Evolutionary conservation across 2,113 vertebrate genomes (phyloP), one percentile per base, ranked within the genome.

Genomic region (Glaucomys volans): DNA sequence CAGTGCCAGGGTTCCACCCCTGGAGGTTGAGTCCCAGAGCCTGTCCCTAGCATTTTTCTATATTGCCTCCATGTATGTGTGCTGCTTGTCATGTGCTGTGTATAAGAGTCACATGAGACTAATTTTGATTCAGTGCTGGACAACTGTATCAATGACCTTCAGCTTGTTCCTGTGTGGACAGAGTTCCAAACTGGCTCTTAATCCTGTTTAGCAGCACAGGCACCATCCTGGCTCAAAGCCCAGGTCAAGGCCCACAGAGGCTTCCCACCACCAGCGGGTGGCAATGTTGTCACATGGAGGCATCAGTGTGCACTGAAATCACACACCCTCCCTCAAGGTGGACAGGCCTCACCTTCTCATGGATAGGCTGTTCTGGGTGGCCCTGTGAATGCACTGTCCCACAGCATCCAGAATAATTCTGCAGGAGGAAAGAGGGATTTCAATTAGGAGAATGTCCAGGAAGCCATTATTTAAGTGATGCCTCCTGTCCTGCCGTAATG

Each of bases 241-340:
- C 22, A 32, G 50, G 64, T 47, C 52, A 83, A 75, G 22, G 44
- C 28, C 77, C 87, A 84, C 64, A 77, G 72, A 75, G 52, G 83
- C 74, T 93, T 74, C 54, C 87, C 20, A 26, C 87, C 28, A 90
- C 97, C 97, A 97, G 92, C 35, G 80, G 96, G 94, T 87, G 96
- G 96, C 97, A 93, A 67, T 96, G 71, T 97, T 97, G 95, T 92
- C 52, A 62, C 95, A 75, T 57, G 47, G 76, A 95, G 75, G n/a
- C 76, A 35, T 6, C 14, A 14, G 13, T 40, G 35, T 80, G 2
- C 42, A 18, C 4, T 6, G 10, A 75, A 79, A 86, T 69, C n/a
- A 80, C 12, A 17, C 22, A 24, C n/a, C 71, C 5, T 87, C 81
- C 64, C 37, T 10, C 32, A 83, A 76, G 37, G 8, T 44, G 52